Percentiles rank a stretch among this genome's conserved stretches.
Evolutionary conservation across 2,113 vertebrate species (phyloP).

Genomic region (Platysteira castanea): DNA sequence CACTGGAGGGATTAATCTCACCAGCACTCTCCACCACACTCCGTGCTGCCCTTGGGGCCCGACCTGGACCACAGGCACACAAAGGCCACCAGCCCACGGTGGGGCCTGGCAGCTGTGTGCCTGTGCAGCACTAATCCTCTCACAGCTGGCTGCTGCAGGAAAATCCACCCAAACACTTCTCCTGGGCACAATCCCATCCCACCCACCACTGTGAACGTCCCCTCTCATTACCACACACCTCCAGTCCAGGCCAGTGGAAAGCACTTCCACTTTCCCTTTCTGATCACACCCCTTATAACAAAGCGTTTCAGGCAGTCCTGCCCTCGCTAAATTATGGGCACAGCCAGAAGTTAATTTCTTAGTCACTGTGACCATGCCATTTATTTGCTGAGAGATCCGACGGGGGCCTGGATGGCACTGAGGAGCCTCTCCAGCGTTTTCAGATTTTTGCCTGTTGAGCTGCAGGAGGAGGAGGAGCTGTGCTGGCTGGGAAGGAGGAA

Average conservation of each 20-base stretch:
- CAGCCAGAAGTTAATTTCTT: not conserved
- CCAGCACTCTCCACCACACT: not conserved
- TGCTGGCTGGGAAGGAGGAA: not conserved
- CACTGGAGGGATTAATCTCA: accelerated
- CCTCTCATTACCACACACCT: accelerated
- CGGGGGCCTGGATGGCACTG: not conserved
- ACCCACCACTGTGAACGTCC: not conserved
- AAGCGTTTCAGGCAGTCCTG: accelerated
- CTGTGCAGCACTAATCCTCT: not conserved
- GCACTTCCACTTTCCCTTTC: not conserved
- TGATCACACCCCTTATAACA: accelerated
- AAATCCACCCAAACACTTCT: not conserved
- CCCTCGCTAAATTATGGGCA: not conserved
- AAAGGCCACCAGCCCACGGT: not conserved
- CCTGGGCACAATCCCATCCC: not conserved
- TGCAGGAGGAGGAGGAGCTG: not conserved
- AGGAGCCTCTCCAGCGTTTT: not conserved
- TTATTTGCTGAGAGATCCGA: not conserved
- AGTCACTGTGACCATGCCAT: not conserved
- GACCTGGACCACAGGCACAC: not conserved
- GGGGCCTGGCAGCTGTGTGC: not conserved
- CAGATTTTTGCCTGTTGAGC: not conserved
- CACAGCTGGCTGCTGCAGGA: not conserved
- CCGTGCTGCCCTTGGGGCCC: accelerated
- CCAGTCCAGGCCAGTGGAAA: accelerated